Conservation (phyloP, 2,888 invertebrate species). For the Synergus japonicus region DNA sequence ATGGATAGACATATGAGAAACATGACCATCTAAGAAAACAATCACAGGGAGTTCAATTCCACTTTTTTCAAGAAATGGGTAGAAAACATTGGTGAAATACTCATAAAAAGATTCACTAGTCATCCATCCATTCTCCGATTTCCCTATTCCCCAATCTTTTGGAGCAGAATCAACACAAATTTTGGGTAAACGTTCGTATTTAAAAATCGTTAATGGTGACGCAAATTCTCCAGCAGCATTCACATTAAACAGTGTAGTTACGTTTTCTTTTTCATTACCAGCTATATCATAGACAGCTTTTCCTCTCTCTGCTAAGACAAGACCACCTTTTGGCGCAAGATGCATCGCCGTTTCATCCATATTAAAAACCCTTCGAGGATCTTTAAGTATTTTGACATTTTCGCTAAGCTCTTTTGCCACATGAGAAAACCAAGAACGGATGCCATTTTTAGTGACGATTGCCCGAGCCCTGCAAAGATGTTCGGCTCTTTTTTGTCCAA, state of each 20-base stretch:
- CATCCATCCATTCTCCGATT: too few species aligned
- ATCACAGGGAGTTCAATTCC: conserved; percentile 59
- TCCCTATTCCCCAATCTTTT: too few species aligned
- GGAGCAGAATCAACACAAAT: too few species aligned
- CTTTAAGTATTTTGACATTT: too few species aligned
- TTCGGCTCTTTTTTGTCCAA: neutral
- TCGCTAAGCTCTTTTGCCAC: conserved; percentile 50
- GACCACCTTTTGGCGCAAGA: conserved; percentile 52
- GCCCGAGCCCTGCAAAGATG: too few species aligned
- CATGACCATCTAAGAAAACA: conserved; percentile 62
- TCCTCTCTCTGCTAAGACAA: conserved; percentile 54
- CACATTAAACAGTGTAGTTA: conserved; percentile 57
- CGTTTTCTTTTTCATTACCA: conserved; percentile 56
- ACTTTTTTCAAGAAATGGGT: too few species aligned
- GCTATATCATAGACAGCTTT: conserved; percentile 42
- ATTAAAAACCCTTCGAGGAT: conserved; percentile 55
- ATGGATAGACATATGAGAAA: conserved; percentile 58
- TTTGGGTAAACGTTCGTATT: conserved; percentile 44
- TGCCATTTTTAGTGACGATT: conserved; percentile 40
- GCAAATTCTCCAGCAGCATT: conserved; percentile 58
- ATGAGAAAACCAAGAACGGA: conserved; percentile 56
- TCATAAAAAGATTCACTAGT: too few species aligned
- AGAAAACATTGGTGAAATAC: too few species aligned
- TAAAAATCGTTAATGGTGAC: conserved; percentile 56
- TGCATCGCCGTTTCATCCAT: conserved; percentile 61